phyloP scores from a whole-genome alignment of 1,140 invertebrate genomes.

The Drosophila kanapiae region DNA sequence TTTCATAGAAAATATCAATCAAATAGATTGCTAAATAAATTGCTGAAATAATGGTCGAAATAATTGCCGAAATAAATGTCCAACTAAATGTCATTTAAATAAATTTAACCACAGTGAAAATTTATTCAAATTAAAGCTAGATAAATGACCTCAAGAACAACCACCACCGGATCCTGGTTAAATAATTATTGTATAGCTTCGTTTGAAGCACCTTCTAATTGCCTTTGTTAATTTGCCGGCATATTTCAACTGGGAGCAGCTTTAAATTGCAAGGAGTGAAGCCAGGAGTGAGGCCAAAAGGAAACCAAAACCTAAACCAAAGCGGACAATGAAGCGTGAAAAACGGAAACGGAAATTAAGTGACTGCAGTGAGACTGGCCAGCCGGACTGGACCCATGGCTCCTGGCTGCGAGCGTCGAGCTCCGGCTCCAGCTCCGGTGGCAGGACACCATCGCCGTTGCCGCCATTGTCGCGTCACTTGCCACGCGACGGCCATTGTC shows the following conservation, averaged over 20 bases:
- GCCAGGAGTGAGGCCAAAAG: not conserved
- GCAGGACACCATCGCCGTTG: constrained; percentile 32
- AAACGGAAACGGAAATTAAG: constrained; percentile 76
- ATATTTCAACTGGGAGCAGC: constrained; percentile 48
- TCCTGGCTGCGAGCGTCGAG: not conserved
- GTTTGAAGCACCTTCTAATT: constrained; percentile 70
- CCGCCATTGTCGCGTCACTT: constrained; percentile 68
- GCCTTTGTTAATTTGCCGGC: constrained; percentile 70
- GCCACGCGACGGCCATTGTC: constrained; percentile 50
- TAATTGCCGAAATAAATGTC: not conserved
- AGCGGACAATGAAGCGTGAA: constrained; percentile 75
- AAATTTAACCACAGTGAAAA: not conserved
- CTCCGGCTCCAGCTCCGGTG: constrained; percentile 28
- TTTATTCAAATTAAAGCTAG: not conserved
- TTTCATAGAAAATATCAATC: not conserved
- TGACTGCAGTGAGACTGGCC: constrained; percentile 54
- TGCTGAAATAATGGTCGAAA: not conserved
- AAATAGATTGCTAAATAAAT: not conserved
- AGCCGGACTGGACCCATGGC: constrained; percentile 14
- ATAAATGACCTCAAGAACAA: not conserved
- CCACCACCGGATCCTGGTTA: constrained; percentile 1
- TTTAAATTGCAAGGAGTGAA: constrained; percentile 37
- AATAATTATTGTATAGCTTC: constrained; percentile 49
- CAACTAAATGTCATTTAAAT: not conserved
- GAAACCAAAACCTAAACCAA: constrained; percentile 41